phyloP scores from a whole-genome alignment of 1,140 invertebrate species.

The Listronotus bonariensis region DNA sequence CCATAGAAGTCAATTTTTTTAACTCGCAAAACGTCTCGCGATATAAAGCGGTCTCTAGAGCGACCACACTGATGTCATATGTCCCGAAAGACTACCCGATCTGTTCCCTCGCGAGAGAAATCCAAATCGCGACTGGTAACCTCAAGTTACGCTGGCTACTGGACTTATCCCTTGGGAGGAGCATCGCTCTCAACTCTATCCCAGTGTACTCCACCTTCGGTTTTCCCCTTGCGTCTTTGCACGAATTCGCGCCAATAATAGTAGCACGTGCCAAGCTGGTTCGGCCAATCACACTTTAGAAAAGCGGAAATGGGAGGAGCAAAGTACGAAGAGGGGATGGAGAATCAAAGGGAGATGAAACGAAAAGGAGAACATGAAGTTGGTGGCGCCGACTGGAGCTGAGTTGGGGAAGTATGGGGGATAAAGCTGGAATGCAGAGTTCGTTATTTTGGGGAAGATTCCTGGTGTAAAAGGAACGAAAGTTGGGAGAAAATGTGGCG shows the following conservation, averaged over 20 bases:
- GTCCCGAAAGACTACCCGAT: conserved; percentile 38
- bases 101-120: conserved; percentile 51
- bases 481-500: conserved; percentile 25
- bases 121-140: conserved; percentile 51
- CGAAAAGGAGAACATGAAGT: conserved; percentile 36
- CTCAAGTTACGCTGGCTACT: conserved; percentile 32
- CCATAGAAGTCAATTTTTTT: conserved; percentile 9
- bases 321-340: conserved; percentile 22
- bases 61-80: conserved; percentile 35
- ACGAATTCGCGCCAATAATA: conserved; percentile 24
- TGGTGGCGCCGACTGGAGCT: conserved; percentile 44
- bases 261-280: conserved; percentile 32
- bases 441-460: conserved; percentile 27
- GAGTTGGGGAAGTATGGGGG: conserved; percentile 20
- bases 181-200: conserved; percentile 28
- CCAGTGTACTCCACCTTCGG: conserved; percentile 16
- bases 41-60: conserved; percentile 31
- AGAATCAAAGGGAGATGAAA: conserved; percentile 34
- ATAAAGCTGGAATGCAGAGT: conserved; percentile 13
- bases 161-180: conserved; percentile 51
- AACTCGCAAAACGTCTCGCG: conserved; percentile 20
- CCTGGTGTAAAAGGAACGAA: conserved; percentile 4
- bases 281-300: conserved; percentile 19
- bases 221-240: conserved; percentile 8
- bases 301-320: conserved; percentile 24